A percentile compares a stretch with the other conserved stretches of the same genome.
Evolutionary conservation across 2,797 vertebrate species (phyloP).

Genomic region (Microcaecilia unicolor): DNA sequence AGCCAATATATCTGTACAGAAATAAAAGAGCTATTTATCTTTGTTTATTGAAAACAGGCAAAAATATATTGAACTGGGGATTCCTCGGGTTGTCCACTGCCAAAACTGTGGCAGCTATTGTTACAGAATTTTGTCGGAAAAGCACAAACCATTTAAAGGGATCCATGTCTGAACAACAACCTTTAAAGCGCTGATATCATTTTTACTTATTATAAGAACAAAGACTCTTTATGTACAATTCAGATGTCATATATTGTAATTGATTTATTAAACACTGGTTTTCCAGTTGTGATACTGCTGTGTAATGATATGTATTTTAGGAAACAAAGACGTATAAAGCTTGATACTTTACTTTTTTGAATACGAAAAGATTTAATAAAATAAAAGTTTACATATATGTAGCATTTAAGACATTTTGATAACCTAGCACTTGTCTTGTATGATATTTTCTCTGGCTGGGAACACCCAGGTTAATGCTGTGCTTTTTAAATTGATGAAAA

Average conservation of each 20-base stretch:
- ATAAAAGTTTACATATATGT: slow-evolving; percentile 56
- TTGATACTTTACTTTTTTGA: slow-evolving; percentile 52
- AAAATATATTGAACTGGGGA: slow-evolving; percentile 30
- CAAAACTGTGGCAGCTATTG: slow-evolving; percentile 55
- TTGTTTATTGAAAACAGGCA: slow-evolving; percentile 44
- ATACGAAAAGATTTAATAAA: slow-evolving; percentile 46
- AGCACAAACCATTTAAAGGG: slow-evolving; percentile 61
- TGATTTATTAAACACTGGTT: slow-evolving; percentile 65
- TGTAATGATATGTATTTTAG: slow-evolving; percentile 60
- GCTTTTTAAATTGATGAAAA: slow-evolving; percentile 33
- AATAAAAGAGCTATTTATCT: slow-evolving; percentile 49
- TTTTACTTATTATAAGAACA: slow-evolving; percentile 53
- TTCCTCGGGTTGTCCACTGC: slow-evolving; percentile 57
- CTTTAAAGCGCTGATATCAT: slow-evolving; percentile 52
- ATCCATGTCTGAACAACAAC: slow-evolving; percentile 44
- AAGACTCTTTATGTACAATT: slow-evolving; percentile 59
- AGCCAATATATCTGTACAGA: slow-evolving; percentile 55
- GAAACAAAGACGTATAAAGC: slow-evolving; percentile 33
- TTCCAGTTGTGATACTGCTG: slow-evolving; percentile 57
- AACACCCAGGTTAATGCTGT: slow-evolving; percentile 38
- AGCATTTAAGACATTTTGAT: slow-evolving; percentile 54
- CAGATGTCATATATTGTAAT: slow-evolving; percentile 60
- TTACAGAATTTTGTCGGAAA: slow-evolving; percentile 53
- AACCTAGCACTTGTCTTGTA: slow-evolving; percentile 41
- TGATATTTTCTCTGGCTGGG: slow-evolving; percentile 31